A percentile compares a stretch with the other conserved stretches of the same genome.
phyloP scores from a whole-genome alignment of 2,888 invertebrate species.

The Lomographa bimaculata region DNA sequence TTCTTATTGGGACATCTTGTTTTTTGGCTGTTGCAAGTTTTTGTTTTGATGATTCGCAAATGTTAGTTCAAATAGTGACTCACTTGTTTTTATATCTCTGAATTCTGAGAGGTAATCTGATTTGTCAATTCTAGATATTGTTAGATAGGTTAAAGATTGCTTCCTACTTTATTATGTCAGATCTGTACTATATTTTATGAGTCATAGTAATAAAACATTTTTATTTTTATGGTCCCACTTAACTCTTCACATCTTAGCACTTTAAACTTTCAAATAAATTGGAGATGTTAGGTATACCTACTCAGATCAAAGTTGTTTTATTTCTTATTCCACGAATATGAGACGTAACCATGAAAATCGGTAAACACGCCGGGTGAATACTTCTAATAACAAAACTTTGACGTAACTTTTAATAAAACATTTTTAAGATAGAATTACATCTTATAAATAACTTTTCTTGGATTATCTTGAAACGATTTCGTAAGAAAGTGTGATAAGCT shows the following conservation, averaged over 20 bases:
- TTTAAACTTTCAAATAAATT: conserved; percentile 17
- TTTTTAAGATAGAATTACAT: no score
- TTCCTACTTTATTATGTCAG: no score
- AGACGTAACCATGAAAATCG: conserved; percentile 33
- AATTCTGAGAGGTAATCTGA: no score
- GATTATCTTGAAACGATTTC: no score
- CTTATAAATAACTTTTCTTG: no score
- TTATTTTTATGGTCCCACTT: conserved; percentile 8
- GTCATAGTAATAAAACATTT: conserved; percentile 14
- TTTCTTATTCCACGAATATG: conserved; percentile 33
- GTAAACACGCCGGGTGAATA: conserved; percentile 41
- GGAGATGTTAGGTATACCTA: conserved; percentile 9
- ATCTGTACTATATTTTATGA: no score
- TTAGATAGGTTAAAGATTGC: no score
- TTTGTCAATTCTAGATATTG: no score
- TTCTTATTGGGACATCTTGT: conserved; percentile 51
- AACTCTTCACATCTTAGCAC: conserved; percentile 7
- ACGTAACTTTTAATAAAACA: conserved; percentile 35
- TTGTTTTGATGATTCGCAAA: conserved; percentile 13
- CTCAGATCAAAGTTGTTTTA: conserved; percentile 34
- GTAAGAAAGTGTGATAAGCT: no score
- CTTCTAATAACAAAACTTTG: conserved; percentile 30
- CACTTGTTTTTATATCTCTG: conserved; percentile 1
- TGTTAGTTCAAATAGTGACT: no score
- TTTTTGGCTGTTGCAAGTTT: conserved; percentile 34